Conservation (phyloP, 2,113 vertebrate genomes). For the Rhynchopsitta pachyrhyncha region DNA sequence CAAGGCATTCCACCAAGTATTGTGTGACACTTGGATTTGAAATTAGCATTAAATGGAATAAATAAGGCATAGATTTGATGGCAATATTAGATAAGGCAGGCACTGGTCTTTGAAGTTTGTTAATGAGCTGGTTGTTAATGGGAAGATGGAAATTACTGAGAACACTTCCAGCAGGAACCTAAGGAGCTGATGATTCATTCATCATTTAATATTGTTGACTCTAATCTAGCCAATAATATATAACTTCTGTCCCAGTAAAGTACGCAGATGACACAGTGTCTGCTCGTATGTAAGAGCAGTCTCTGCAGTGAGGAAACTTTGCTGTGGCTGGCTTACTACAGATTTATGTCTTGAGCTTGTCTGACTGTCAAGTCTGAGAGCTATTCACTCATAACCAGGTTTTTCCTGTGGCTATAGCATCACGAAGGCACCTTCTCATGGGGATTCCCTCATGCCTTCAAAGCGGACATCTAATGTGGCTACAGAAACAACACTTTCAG, state of each 20-base stretch:
- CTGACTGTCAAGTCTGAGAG: neutral
- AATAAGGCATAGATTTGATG: conserved; percentile 22
- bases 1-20: neutral
- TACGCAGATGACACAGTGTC: conserved; percentile 27
- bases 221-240: conserved; percentile 29
- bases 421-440: neutral
- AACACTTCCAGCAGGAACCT: conserved; percentile 46
- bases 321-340: conserved; percentile 9
- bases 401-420: neutral
- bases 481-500: neutral
- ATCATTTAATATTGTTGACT: conserved; percentile 50
- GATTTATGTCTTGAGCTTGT: neutral
- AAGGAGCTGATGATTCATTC: conserved; percentile 47
- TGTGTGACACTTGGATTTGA: conserved; percentile 15
- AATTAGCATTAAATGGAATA: conserved; percentile 5
- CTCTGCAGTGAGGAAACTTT: neutral
- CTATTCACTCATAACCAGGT: neutral
- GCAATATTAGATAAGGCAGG: conserved; percentile 47
- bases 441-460: conserved; percentile 38
- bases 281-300: neutral
- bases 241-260: neutral
- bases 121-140: conserved; percentile 30
- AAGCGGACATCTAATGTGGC: neutral
- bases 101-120: conserved; percentile 24
- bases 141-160: conserved; percentile 31